phyloP scores from a whole-genome alignment of 2,797 vertebrate genomes.

The Macrochelys suwanniensis region DNA sequence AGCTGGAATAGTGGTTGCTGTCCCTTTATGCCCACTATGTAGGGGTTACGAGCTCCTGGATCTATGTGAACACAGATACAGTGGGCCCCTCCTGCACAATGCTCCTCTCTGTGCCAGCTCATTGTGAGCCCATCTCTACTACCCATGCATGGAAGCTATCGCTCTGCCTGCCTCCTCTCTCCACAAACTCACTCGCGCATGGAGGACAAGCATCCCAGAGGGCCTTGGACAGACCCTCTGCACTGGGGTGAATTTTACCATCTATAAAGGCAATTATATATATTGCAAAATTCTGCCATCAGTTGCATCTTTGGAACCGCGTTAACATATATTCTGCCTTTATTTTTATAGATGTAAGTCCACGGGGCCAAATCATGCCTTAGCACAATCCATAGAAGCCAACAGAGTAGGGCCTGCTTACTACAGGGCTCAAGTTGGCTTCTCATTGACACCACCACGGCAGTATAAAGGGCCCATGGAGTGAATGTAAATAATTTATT shows the following conservation, averaged over 20 bases:
- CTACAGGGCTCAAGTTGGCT: background rate
- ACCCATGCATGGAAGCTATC: fast-evolving
- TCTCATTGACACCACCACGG: background rate
- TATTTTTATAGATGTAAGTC: background rate
- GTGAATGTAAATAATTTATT: background rate
- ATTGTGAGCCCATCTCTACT: background rate
- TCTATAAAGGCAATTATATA: background rate
- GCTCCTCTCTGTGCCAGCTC: background rate
- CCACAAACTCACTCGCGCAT: fast-evolving
- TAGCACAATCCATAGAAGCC: background rate
- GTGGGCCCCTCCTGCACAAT: background rate
- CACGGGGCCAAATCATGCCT: background rate
- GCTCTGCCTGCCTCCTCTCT: background rate
- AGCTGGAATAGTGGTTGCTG: too few relatives aligned
- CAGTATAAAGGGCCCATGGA: background rate
- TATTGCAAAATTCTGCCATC: background rate
- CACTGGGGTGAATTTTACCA: background rate
- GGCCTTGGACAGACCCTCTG: background rate
- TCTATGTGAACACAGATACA: background rate
- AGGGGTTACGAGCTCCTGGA: background rate
- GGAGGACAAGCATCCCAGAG: fast-evolving
- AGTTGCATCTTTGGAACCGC: fast-evolving
- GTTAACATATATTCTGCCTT: fast-evolving
- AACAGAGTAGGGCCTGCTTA: fast-evolving
- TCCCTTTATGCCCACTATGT: background rate